Evolutionary conservation across 2,113 vertebrate genomes (phyloP).

Genomic region (Asarcornis scutulata): DNA sequence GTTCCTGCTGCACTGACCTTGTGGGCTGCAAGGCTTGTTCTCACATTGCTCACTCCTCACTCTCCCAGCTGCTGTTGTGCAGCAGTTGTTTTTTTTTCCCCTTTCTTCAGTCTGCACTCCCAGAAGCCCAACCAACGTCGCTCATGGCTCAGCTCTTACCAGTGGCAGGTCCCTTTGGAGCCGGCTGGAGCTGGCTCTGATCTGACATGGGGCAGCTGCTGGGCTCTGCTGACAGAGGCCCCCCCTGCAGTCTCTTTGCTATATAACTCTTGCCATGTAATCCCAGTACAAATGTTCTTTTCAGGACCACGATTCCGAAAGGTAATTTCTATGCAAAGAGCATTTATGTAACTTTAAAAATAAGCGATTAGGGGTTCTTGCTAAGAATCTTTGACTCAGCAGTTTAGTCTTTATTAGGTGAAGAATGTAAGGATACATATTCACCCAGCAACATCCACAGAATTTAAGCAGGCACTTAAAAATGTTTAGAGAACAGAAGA

Average conservation of each 20-base stretch:
- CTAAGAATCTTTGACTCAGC: neutral
- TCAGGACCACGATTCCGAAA: neutral
- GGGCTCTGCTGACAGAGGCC: too few relatives aligned
- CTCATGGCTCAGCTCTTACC: neutral
- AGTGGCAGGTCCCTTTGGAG: neutral
- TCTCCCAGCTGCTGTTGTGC: too few relatives aligned
- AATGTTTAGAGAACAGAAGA: neutral
- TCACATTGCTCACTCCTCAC: too few relatives aligned
- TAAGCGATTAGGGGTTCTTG: neutral
- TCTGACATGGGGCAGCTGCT: neutral
- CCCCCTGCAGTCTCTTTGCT: neutral
- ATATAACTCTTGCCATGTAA: neutral
- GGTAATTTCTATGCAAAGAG: neutral
- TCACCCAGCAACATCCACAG: neutral
- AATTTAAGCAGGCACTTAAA: neutral
- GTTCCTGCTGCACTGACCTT: too few relatives aligned
- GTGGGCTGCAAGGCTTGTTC: too few relatives aligned
- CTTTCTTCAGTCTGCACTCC: neutral
- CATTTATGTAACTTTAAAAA: neutral
- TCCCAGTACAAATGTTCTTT: neutral
- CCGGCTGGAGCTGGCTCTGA: neutral
- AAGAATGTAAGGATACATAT: neutral
- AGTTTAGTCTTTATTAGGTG: neutral
- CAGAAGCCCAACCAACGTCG: neutral
- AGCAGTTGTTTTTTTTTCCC: neutral